phyloP scores from a whole-genome alignment of 2,113 vertebrate genomes.

The Oryzias curvinotus region DNA sequence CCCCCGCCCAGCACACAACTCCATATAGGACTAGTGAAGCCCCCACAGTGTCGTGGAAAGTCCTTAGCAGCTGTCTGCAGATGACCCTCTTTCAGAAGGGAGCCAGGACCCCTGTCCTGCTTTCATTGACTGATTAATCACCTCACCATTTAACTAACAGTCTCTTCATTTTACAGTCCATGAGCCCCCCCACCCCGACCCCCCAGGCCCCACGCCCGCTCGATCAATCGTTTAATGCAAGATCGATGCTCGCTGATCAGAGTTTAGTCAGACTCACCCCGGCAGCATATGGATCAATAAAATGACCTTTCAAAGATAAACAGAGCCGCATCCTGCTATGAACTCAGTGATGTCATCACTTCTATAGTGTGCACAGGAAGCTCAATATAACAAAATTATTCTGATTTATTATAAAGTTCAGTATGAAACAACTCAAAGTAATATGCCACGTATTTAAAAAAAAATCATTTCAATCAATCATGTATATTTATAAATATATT shows the following conservation, averaged over 20 bases:
- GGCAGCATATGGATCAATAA: slow-evolving; percentile 82
- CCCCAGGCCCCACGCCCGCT: slow-evolving; percentile 41
- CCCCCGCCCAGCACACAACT: too few relatives aligned
- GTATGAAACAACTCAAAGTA: too few relatives aligned
- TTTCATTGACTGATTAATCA: slow-evolving; percentile 96
- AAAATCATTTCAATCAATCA: too few relatives aligned
- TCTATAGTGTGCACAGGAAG: too few relatives aligned
- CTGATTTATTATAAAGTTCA: too few relatives aligned
- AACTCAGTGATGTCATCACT: slow-evolving; percentile 21
- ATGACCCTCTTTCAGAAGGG: slow-evolving; percentile 8
- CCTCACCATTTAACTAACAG: slow-evolving; percentile 96
- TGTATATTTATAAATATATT: too few relatives aligned
- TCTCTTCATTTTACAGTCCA: slow-evolving; percentile 88
- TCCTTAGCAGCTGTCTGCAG: neutral
- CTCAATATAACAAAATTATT: too few relatives aligned
- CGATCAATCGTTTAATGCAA: slow-evolving; percentile 97
- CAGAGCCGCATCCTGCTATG: slow-evolving; percentile 40
- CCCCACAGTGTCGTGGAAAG: too few relatives aligned
- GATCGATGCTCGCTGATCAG: slow-evolving; percentile 87
- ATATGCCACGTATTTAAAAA: too few relatives aligned
- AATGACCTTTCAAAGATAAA: slow-evolving; percentile 81
- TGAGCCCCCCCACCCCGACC: slow-evolving; percentile 70
- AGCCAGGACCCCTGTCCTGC: slow-evolving; percentile 68
- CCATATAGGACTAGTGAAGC: too few relatives aligned
- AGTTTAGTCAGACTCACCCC: slow-evolving; percentile 87